Conservation (phyloP, 2,113 vertebrate genomes). For the Morphnarchus princeps region DNA sequence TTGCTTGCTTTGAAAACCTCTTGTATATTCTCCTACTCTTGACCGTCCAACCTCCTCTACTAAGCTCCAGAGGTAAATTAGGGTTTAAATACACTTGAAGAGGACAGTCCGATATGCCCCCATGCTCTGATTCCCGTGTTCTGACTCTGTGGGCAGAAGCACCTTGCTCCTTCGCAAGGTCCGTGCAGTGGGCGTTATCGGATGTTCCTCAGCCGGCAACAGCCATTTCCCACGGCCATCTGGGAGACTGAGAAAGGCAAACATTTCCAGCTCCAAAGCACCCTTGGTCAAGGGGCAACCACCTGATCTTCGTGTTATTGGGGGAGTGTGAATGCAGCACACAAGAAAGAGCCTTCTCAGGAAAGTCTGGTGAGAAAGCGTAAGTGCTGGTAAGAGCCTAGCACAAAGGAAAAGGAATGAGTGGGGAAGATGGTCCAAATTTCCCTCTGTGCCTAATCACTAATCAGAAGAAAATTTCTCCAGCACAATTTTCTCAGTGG, state of each 20-base stretch:
- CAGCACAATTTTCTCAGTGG: conserved; percentile 60
- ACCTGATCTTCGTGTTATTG: neutral
- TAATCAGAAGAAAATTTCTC: conserved; percentile 61
- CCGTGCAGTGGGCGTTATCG: neutral
- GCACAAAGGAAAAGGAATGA: neutral
- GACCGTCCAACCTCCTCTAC: neutral
- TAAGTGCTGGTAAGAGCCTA: neutral
- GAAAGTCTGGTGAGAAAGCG: neutral
- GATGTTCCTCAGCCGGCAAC: neutral
- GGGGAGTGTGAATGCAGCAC: neutral
- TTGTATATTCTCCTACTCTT: neutral
- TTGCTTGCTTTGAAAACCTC: conserved; percentile 34
- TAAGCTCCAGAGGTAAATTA: conserved; percentile 16
- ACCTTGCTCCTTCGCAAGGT: neutral
- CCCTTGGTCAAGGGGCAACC: neutral
- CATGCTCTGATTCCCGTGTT: neutral
- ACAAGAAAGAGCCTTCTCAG: neutral
- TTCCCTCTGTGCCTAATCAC: conserved; percentile 52
- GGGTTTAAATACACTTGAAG: neutral
- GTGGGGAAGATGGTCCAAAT: neutral
- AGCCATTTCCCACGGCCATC: conserved; percentile 7
- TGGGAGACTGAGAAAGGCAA: neutral
- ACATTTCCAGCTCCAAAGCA: neutral
- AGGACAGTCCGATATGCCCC: neutral
- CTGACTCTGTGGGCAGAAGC: neutral